Conservation (phyloP, 2,888 invertebrate species). For the Acronicta aceris region DNA sequence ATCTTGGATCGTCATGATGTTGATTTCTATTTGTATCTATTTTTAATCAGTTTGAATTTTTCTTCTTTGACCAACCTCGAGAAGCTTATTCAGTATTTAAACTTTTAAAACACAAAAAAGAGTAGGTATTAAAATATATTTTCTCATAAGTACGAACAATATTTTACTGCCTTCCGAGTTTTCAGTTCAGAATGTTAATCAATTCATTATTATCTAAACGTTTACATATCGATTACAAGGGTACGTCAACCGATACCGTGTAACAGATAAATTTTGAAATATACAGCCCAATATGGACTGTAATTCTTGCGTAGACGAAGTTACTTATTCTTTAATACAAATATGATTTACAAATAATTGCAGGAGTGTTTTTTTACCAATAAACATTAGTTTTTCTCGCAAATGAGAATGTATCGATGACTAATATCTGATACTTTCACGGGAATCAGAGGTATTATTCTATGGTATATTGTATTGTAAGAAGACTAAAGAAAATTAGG, state of each 20-base stretch:
- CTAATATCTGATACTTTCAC: constrained; percentile 6
- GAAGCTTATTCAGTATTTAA: constrained; percentile 10
- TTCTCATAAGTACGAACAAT: constrained; percentile 1
- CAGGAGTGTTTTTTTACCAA: too few relatives aligned
- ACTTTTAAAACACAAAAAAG: not conserved
- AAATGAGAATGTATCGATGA: constrained; percentile 13
- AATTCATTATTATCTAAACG: constrained; percentile 52
- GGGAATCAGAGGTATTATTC: not conserved
- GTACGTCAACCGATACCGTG: constrained; percentile 42
- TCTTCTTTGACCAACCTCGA: constrained; percentile 1
- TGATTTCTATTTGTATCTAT: constrained; percentile 1
- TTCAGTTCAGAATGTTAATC: constrained; percentile 45
- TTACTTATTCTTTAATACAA: constrained; percentile 29
- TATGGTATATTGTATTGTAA: too few relatives aligned
- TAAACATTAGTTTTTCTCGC: too few relatives aligned
- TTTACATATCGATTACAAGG: constrained; percentile 57
- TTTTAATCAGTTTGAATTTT: too few relatives aligned
- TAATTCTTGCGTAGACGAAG: constrained; percentile 44
- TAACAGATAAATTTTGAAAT: constrained; percentile 46
- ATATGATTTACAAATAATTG: constrained; percentile 40
- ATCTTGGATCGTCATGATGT: constrained; percentile 2
- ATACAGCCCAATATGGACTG: constrained; percentile 46
- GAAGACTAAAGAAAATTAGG: too few relatives aligned
- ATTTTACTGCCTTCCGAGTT: constrained; percentile 31
- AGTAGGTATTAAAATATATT: too few relatives aligned